These are phyloP conservation scores for Orthosia incerta DNA, from an alignment of 2,888 invertebrate genomes.

Conservation along the genomic window DNA sequence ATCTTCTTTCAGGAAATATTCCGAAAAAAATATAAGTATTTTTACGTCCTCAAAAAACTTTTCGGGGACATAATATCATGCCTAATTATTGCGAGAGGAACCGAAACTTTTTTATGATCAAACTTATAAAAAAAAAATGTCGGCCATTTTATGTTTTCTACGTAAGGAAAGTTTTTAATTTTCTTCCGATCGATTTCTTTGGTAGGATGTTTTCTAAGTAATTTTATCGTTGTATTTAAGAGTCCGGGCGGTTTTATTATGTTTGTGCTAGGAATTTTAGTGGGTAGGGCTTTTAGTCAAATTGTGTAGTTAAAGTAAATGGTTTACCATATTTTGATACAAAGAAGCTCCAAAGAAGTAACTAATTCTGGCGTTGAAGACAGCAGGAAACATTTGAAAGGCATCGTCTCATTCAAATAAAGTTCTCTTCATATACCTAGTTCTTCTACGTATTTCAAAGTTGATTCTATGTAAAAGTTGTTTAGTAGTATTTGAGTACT, in stretches of 20 bases:
- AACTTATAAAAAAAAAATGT: slow-evolving; percentile 60
- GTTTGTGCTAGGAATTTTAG: not conserved
- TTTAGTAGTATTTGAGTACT: too few relatives aligned
- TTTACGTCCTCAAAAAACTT: slow-evolving; percentile 58
- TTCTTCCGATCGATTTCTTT: slow-evolving; percentile 39
- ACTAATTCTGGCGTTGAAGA: not conserved
- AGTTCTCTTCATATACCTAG: too few relatives aligned
- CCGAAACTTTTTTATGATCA: slow-evolving; percentile 54
- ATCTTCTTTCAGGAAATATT: slow-evolving; percentile 23
- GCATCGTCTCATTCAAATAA: not conserved
- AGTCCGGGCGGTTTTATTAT: slow-evolving; percentile 11
- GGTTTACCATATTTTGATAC: not conserved
- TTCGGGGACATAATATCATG: slow-evolving; percentile 49
- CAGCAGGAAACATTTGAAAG: not conserved
- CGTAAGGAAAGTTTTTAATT: slow-evolving; percentile 63
- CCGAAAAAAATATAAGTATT: slow-evolving; percentile 26
- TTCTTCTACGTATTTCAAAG: too few relatives aligned
- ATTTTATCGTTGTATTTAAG: slow-evolving; percentile 50
- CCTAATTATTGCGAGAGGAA: slow-evolving; percentile 60
- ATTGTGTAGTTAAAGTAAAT: not conserved
- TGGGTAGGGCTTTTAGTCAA: not conserved
- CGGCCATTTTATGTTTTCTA: slow-evolving; percentile 52
- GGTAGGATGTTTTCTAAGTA: slow-evolving; percentile 48
- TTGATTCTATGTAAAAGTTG: too few relatives aligned
- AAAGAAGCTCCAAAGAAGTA: not conserved